These are phyloP conservation scores for Polydesmus complanatus DNA, from an alignment of 2,888 invertebrate genomes.

Conservation along the genomic window DNA sequence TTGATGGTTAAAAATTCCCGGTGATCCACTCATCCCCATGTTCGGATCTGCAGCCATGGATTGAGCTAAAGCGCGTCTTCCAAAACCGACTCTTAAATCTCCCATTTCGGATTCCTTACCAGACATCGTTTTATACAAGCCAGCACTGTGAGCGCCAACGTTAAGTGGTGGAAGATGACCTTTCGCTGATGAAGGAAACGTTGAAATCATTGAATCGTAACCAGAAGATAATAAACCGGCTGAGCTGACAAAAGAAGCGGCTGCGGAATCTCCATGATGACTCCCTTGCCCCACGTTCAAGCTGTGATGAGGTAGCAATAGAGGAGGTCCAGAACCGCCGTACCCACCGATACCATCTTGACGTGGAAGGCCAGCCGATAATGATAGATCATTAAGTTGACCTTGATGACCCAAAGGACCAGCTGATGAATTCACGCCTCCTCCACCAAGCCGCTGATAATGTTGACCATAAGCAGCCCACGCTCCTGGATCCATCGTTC, in stretches of 20 bases:
- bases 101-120: conserved; percentile 21
- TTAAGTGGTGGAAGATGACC: conserved; percentile 18
- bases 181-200: conserved; percentile 13
- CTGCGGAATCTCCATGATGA: conserved; percentile 9
- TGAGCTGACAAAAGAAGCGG: conserved; percentile 14
- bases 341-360: conserved; percentile 22
- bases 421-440: conserved; percentile 20
- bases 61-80: conserved; percentile 18
- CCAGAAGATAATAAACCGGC: conserved; percentile 13
- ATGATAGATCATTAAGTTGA: conserved; percentile 22
- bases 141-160: conserved; percentile 17
- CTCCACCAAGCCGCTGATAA: conserved; percentile 21
- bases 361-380: conserved; percentile 19
- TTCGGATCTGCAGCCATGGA: conserved; percentile 15
- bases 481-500: conserved; percentile 22
- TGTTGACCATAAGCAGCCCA: conserved; percentile 24
- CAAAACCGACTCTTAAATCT: conserved; percentile 21
- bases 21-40: conserved; percentile 14
- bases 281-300: conserved; percentile 20
- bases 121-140: conserved; percentile 21
- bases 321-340: conserved; percentile 18
- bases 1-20: conserved; percentile 21
- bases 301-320: conserved; percentile 20
- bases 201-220: conserved; percentile 16
- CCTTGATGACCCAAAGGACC: conserved; percentile 18